Percentiles rank a stretch among this genome's conserved stretches.
phyloP scores from a whole-genome alignment of 2,797 vertebrate species.

The Clarias platycephalus region DNA sequence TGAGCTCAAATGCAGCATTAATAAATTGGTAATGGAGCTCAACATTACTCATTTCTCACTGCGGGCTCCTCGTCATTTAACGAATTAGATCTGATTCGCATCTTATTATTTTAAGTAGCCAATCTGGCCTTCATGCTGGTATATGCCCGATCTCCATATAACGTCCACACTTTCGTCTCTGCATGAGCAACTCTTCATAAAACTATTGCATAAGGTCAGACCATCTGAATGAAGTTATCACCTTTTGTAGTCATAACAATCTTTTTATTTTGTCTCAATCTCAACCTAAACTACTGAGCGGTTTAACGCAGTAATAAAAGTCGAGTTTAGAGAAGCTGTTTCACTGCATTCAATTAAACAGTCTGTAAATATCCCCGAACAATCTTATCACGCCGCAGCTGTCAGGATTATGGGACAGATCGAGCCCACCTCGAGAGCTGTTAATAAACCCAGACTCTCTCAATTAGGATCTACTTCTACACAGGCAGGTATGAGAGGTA shows the following conservation, averaged over 20 bases:
- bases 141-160: constrained; percentile 52
- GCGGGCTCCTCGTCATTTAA: constrained; percentile 41
- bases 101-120: constrained; percentile 68
- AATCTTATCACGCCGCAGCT: constrained; percentile 55
- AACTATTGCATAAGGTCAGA: background rate
- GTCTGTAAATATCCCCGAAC: background rate
- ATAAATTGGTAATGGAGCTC: constrained; percentile 23
- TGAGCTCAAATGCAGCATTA: constrained; percentile 34
- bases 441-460: constrained; percentile 48
- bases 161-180: background rate
- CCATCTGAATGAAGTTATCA: no score
- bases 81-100: constrained; percentile 54
- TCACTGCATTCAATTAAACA: no score
- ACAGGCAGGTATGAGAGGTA: constrained; percentile 38
- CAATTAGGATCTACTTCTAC: constrained; percentile 55
- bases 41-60: constrained; percentile 35
- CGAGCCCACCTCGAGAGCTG: constrained; percentile 53
- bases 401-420: constrained; percentile 55
- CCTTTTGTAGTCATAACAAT: background rate
- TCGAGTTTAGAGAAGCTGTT: background rate
- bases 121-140: constrained; percentile 65
- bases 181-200: background rate
- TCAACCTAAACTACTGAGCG: background rate
- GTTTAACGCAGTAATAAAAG: background rate
- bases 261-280: background rate